A percentile compares a stretch with the other conserved stretches of the same genome.
Evolutionary conservation across 2,888 invertebrate species (phyloP).

Genomic region (Dione juno): DNA sequence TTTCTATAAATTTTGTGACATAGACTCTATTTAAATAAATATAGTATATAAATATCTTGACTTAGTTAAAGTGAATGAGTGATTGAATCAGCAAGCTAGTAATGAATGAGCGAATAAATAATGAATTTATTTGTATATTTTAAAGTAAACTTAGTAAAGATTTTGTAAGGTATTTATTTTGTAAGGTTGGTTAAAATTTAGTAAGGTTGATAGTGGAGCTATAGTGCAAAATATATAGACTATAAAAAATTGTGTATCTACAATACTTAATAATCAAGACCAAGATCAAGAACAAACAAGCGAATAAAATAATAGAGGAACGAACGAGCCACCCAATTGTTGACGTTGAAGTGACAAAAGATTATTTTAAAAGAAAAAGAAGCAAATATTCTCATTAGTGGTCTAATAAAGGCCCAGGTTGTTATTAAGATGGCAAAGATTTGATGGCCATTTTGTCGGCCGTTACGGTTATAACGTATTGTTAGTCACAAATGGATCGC

Average conservation of each 20-base stretch:
- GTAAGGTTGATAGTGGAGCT: no score
- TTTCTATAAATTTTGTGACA: no score
- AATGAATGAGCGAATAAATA: no score
- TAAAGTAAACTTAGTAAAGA: no score
- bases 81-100: background rate
- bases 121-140: no score
- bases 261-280: no score
- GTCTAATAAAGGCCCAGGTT: conserved; percentile 17
- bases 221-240: no score
- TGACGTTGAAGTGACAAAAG: background rate
- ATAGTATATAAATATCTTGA: background rate
- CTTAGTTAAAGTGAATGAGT: background rate
- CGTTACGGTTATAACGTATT: conserved; percentile 30
- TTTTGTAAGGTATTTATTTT: no score
- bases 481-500: conserved; percentile 31
- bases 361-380: background rate
- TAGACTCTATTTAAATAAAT: no score
- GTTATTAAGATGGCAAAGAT: conserved; percentile 2
- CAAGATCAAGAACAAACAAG: no score
- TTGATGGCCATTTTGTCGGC: conserved; percentile 10
- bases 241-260: no score
- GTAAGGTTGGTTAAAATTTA: no score
- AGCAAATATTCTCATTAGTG: conserved; percentile 22
- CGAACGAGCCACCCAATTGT: background rate
- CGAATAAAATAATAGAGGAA: background rate